These are phyloP conservation scores for Tetramorium parvispinum DNA, from an alignment of 1,140 invertebrate genomes.

Conservation along the genomic window DNA sequence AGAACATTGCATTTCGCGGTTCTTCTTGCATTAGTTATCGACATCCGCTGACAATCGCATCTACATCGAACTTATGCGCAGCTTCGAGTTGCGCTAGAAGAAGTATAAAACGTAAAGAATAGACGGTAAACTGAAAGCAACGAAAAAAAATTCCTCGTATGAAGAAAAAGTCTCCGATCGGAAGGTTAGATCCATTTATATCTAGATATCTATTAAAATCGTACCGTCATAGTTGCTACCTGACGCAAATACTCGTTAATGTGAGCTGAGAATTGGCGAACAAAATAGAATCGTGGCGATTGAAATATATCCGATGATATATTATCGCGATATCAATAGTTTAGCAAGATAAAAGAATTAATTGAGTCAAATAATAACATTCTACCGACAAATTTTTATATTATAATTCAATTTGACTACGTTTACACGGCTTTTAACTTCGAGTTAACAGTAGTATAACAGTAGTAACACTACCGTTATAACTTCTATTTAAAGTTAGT, in stretches of 20 bases:
- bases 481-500: no score
- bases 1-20: neutral
- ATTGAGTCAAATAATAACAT: neutral
- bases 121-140: slow-evolving; percentile 24
- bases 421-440: no score
- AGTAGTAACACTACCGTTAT: no score
- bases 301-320: neutral
- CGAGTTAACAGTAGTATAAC: no score
- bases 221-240: neutral
- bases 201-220: slow-evolving; percentile 25
- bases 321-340: neutral
- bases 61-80: neutral
- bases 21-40: slow-evolving; percentile 19
- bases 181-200: slow-evolving; percentile 37
- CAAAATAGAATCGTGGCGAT: slow-evolving; percentile 1
- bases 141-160: neutral
- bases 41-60: slow-evolving; percentile 23
- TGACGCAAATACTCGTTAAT: neutral
- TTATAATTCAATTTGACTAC: neutral
- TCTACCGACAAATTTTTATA: neutral
- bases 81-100: neutral
- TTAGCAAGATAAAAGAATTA: neutral
- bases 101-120: slow-evolving; percentile 12
- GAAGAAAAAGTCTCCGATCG: neutral
- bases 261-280: neutral